Base-by-base conservation (phyloP, 2,113 vertebrate genomes). In the Athene cunicularia region DNA sequence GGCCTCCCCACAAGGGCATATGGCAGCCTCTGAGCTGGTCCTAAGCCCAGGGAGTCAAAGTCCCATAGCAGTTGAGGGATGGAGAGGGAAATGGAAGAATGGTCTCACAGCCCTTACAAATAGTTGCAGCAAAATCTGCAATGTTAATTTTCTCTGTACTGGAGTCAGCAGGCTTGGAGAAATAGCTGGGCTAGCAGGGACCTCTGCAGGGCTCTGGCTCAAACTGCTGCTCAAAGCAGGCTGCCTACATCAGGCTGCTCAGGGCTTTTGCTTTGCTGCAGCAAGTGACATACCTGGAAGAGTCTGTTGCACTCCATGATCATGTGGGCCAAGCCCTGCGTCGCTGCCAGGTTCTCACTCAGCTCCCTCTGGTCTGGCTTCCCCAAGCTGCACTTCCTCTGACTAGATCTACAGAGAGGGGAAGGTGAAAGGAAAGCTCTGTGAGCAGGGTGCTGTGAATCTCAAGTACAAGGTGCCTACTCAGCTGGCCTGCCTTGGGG, bases 331-430 rank as follows among this genome's bases (percentile, higher is more conserved):
- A 99, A 86, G 28, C 98, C 99, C 90, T 99, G 98, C 0, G 99
- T 98, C n/a, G 99, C 99, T 17, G 99, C 99, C 67, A 99, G 91
- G 92, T 98, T 99, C 96, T 99, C 99, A 18, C 84, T 99, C 55
- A 99, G 97, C 93, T 99, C 99, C 70, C 98, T 97, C 98, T 99
- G 99, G 91, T 99, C 99, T 2, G 99, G 99, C 30, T 98, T 98
- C 39, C 99, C 99, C 77, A 98, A 43, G 91, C 99, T 99, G 97
- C 98, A 97, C 93, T 99, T 99, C 97, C 98, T 99, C 87, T 99
- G 99, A 39, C 98, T 96, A 5, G 98, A 96, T 80, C 99, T 99
- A 24, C 1, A 11, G 53, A 70, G 39, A 13, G 37, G 20, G 14
- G 11, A 37, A 11, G 28, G 70, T 1, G 2, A 53, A 35, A 55